phyloP scores from a whole-genome alignment of 1,140 invertebrate genomes.

The Zelostemma sp. region DNA sequence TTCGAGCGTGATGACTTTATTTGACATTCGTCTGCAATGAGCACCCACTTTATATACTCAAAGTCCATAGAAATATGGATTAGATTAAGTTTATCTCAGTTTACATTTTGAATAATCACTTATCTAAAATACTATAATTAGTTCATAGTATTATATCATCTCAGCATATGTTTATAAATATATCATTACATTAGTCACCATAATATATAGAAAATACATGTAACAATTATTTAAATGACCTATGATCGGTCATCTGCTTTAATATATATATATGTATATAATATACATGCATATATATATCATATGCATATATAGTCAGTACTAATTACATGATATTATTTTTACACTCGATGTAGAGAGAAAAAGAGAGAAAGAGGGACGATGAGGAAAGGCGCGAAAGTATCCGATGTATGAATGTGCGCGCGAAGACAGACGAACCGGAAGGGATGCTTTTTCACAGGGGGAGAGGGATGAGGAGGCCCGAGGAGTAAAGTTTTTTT shows the following conservation, averaged over 20 bases:
- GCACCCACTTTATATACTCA: slow-evolving; percentile 51
- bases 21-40: slow-evolving; percentile 49
- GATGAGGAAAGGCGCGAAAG: slow-evolving; percentile 39
- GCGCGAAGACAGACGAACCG: slow-evolving; percentile 18
- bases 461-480: slow-evolving; percentile 17
- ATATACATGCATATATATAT: slow-evolving; percentile 50
- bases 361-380: slow-evolving; percentile 48
- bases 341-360: slow-evolving; percentile 64
- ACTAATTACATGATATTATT: slow-evolving; percentile 67
- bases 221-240: slow-evolving; percentile 69
- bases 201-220: slow-evolving; percentile 70
- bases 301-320: slow-evolving; percentile 54
- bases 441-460: slow-evolving; percentile 38
- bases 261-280: slow-evolving; percentile 47
- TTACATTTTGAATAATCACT: slow-evolving; percentile 50
- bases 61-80: slow-evolving; percentile 62
- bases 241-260: slow-evolving; percentile 64
- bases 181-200: slow-evolving; percentile 50
- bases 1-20: slow-evolving; percentile 51
- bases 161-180: slow-evolving; percentile 59
- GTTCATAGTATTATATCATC: slow-evolving; percentile 65
- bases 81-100: slow-evolving; percentile 52
- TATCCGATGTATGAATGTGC: slow-evolving; percentile 19
- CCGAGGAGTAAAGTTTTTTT: slow-evolving; percentile 38
- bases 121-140: slow-evolving; percentile 66